A percentile compares a stretch with the other conserved stretches of the same genome.
Conservation (phyloP, 53 echinoderm and acorn worm species). For the Patiria pectinifera region DNA sequence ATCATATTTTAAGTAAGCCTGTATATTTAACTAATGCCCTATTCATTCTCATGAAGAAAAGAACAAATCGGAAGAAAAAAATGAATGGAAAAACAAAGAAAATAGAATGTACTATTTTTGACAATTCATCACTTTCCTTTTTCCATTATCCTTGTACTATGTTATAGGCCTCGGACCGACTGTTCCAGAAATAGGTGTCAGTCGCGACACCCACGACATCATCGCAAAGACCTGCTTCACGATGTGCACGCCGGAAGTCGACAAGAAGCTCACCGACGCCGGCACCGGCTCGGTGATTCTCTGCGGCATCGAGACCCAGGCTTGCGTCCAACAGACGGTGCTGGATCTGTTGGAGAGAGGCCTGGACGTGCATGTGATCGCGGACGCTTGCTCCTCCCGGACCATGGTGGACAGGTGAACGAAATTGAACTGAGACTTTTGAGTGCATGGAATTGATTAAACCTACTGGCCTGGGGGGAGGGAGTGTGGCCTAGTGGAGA, state of each 20-base stretch:
- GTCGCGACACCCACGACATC: conserved; percentile 66
- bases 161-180: conserved; percentile 87
- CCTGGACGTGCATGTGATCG: conserved; percentile 93
- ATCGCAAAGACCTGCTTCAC: conserved; percentile 94
- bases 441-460: too few relatives aligned
- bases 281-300: conserved; percentile 85
- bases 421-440: background rate
- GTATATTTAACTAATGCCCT: too few relatives aligned
- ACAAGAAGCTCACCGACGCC: conserved; percentile 74
- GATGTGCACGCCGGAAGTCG: conserved; percentile 82
- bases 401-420: conserved; percentile 95
- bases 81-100: too few relatives aligned
- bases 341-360: conserved; percentile 89
- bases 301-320: conserved; percentile 97
- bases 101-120: background rate
- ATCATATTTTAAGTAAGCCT: too few relatives aligned
- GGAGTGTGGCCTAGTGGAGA: too few relatives aligned
- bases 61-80: too few relatives aligned
- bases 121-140: background rate
- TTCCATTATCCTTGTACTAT: too few relatives aligned
- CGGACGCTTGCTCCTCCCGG: conserved; percentile 93
- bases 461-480: too few relatives aligned
- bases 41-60: too few relatives aligned
- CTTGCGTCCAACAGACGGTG: conserved; percentile 88
- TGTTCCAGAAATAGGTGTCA: conserved; percentile 80